A percentile compares a stretch with the other conserved stretches of the same genome.
Conservation (phyloP, 2,888 invertebrate genomes). For the Pseudococcus longispinus region DNA sequence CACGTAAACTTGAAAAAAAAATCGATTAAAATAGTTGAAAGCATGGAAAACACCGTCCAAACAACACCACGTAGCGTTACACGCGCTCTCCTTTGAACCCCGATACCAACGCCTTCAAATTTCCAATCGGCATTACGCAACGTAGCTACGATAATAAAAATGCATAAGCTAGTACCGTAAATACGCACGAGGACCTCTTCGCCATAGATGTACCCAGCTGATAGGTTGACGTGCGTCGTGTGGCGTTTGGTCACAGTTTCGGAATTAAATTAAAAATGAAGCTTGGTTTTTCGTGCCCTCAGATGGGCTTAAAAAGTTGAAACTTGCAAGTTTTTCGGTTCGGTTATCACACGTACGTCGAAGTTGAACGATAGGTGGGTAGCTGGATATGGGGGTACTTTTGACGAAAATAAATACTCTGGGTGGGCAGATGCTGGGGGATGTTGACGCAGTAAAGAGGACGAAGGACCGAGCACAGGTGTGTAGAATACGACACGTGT, state of each 20-base stretch:
- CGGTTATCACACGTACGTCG: neutral
- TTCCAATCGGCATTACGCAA: conserved; percentile 27
- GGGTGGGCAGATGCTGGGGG: neutral
- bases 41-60: neutral
- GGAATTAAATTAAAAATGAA: neutral
- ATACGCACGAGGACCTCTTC: neutral
- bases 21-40: neutral
- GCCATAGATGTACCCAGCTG: neutral
- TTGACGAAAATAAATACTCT: neutral
- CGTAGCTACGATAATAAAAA: conserved; percentile 16
- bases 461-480: neutral
- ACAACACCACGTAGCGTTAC: neutral
- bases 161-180: conserved; percentile 47
- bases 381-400: neutral
- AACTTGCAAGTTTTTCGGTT: neutral
- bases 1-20: too few relatives aligned
- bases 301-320: neutral
- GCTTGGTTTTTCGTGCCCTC: too few relatives aligned
- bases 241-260: neutral
- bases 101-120: neutral
- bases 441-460: neutral
- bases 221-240: neutral
- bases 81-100: neutral
- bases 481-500: neutral
- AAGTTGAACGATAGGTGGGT: neutral